Percentiles rank a stretch among this genome's conserved stretches.
Evolutionary conservation across 1,140 invertebrate genomes (phyloP).

Genomic region (Drosophila sproati): DNA sequence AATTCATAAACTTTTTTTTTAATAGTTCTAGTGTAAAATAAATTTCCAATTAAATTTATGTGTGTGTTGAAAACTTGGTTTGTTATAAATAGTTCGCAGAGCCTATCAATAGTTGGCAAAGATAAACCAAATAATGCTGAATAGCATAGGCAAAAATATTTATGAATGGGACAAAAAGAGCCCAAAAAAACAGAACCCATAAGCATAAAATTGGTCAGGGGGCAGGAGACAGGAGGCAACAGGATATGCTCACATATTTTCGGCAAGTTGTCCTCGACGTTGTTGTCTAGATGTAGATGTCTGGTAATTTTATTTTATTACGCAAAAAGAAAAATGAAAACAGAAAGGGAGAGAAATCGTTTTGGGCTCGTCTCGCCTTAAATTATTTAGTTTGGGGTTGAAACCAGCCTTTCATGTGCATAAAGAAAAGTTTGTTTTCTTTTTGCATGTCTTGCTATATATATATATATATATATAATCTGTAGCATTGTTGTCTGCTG

Average conservation of each 20-base stretch:
- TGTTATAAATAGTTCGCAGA: not conserved
- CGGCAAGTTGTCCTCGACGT: not conserved
- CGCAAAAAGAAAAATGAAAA: slow-evolving; percentile 12
- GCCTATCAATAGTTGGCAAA: slow-evolving; percentile 5
- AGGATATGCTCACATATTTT: slow-evolving; percentile 51
- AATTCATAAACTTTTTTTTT: too few relatives aligned
- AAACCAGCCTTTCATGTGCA: slow-evolving; percentile 48
- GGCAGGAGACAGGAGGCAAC: not conserved
- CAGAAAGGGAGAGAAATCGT: slow-evolving; percentile 21
- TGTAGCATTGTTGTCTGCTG: slow-evolving; percentile 13
- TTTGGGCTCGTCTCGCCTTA: slow-evolving; percentile 7
- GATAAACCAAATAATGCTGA: slow-evolving; percentile 14
- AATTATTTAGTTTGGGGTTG: slow-evolving; percentile 24
- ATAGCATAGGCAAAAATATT: slow-evolving; percentile 12
- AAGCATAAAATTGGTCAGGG: slow-evolving; percentile 61
- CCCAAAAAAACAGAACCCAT: slow-evolving; percentile 41
- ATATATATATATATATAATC: too few relatives aligned
- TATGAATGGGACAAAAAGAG: not conserved
- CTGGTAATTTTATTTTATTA: slow-evolving; percentile 77
- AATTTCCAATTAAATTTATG: too few relatives aligned
- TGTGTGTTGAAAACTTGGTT: too few relatives aligned
- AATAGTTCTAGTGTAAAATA: too few relatives aligned
- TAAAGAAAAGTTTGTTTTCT: slow-evolving; percentile 69
- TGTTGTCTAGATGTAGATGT: slow-evolving; percentile 42
- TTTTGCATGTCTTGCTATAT: slow-evolving; percentile 21